phyloP scores from a whole-genome alignment of 2,888 invertebrate genomes.

The Cheilosia variabilis region DNA sequence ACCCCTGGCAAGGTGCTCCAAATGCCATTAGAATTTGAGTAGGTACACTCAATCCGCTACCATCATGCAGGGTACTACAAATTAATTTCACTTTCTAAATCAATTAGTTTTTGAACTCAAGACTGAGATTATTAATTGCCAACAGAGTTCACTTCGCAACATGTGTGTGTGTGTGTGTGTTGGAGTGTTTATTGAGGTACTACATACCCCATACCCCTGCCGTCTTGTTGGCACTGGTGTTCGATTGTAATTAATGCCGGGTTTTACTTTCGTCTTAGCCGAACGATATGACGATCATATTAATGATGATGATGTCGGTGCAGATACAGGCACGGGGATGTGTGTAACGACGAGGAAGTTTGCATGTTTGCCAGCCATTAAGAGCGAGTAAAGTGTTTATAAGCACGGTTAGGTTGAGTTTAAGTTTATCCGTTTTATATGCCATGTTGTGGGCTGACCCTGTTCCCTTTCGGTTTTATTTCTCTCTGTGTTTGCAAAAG shows the following conservation, averaged over 20 bases:
- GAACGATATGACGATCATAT: constrained; percentile 55
- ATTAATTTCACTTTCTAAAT: constrained; percentile 75
- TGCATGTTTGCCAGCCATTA: constrained; percentile 69
- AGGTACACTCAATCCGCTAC: neutral
- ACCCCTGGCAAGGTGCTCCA: constrained; percentile 16
- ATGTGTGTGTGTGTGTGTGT: constrained; percentile 14
- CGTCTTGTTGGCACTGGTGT: neutral
- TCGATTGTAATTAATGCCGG: constrained; percentile 70
- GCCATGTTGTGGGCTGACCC: constrained; percentile 35
- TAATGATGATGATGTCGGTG: constrained; percentile 27
- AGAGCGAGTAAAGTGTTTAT: constrained; percentile 69
- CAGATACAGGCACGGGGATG: neutral
- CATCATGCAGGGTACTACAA: constrained; percentile 19
- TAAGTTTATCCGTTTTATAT: constrained; percentile 26
- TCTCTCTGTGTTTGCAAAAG: constrained; percentile 33
- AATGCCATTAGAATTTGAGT: constrained; percentile 39
- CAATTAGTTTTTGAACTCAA: constrained; percentile 64
- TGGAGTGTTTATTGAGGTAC: constrained; percentile 28
- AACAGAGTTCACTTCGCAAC: constrained; percentile 17
- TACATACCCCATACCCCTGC: constrained; percentile 16
- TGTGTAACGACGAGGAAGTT: constrained; percentile 33
- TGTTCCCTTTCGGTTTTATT: constrained; percentile 19
- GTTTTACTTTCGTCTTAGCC: constrained; percentile 66
- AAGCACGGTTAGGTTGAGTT: constrained; percentile 67
- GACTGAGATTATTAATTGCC: constrained; percentile 65